These are phyloP conservation scores for Pseudorhiza aurosa DNA, from an alignment of 30 jellyfish, hydroid and myxozoan species.

Conservation along the genomic window DNA sequence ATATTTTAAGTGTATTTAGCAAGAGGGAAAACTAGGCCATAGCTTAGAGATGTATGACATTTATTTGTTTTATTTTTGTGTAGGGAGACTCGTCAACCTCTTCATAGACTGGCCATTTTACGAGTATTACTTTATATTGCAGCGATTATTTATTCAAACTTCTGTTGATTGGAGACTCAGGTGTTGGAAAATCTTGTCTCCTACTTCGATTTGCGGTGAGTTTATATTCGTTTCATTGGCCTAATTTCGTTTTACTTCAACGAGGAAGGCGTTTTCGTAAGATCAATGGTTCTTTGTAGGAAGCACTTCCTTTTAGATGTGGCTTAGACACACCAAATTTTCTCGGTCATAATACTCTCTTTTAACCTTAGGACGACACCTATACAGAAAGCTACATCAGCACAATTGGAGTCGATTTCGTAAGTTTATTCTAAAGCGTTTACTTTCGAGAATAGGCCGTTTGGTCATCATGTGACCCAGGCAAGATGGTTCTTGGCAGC, in stretches of 20 bases:
- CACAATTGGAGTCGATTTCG: constrained; percentile 99
- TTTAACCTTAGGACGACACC: constrained; percentile 90
- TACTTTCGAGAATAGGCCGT: not conserved
- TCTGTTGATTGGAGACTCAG: constrained; percentile 99
- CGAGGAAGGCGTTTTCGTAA: constrained; percentile 53
- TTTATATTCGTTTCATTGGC: not conserved
- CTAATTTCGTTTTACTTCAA: not conserved
- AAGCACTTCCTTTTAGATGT: no score
- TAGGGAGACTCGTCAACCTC: not conserved
- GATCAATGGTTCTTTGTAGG: no score
- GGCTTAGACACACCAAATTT: no score
- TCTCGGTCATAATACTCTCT: not conserved
- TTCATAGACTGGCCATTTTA: constrained; percentile 9
- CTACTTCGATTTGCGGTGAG: constrained; percentile 99
- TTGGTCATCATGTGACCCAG: constrained; percentile 4
- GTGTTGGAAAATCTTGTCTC: constrained; percentile 99
- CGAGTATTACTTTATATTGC: constrained; percentile 10
- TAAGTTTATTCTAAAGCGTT: constrained; percentile 50
- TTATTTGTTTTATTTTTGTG: not conserved
- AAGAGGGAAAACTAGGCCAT: constrained; percentile 4
- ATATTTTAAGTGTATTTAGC: no score
- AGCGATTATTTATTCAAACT: constrained; percentile 97
- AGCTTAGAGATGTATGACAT: constrained; percentile 18
- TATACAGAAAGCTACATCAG: constrained; percentile 99
- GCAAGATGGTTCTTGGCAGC: not conserved